Evolutionary conservation across 2,888 invertebrate genomes (phyloP).

Genomic region (Eretmocerus hayati): DNA sequence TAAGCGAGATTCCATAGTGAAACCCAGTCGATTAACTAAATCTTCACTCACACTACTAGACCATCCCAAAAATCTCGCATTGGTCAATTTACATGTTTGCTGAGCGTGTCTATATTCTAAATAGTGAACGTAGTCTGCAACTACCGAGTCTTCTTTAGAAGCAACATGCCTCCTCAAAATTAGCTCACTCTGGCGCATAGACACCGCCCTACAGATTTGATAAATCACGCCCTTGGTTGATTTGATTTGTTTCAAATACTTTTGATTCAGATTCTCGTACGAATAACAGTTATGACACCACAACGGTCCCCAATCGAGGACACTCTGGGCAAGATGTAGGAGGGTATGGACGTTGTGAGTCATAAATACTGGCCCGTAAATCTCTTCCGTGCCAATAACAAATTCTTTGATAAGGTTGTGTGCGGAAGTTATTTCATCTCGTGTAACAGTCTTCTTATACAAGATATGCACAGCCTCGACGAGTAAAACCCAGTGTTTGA

Average conservation of each 20-base stretch:
- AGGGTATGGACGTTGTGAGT: neutral
- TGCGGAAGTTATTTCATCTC: neutral
- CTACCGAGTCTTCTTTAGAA: too few relatives aligned
- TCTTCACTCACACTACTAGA: too few relatives aligned
- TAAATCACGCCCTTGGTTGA: neutral
- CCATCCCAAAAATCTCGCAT: too few relatives aligned
- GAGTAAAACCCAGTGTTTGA: conserved; percentile 1
- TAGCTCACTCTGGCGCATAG: neutral
- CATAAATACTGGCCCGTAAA: neutral
- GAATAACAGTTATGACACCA: neutral
- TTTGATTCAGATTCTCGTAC: neutral
- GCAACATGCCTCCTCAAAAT: too few relatives aligned
- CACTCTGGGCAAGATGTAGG: neutral
- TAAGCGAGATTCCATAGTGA: too few relatives aligned
- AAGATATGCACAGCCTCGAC: conserved; percentile 3
- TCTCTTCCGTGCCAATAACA: neutral
- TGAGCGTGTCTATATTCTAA: too few relatives aligned
- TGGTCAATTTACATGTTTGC: too few relatives aligned
- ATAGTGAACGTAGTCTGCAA: too few relatives aligned
- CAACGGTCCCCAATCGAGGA: conserved; percentile 2
- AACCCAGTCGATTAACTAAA: too few relatives aligned
- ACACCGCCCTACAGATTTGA: neutral
- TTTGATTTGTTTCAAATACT: neutral
- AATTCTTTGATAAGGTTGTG: neutral
- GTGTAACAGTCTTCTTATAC: neutral